Base-by-base conservation (phyloP, 2,888 invertebrate genomes). In the Siphonodentalium dalli region DNA sequence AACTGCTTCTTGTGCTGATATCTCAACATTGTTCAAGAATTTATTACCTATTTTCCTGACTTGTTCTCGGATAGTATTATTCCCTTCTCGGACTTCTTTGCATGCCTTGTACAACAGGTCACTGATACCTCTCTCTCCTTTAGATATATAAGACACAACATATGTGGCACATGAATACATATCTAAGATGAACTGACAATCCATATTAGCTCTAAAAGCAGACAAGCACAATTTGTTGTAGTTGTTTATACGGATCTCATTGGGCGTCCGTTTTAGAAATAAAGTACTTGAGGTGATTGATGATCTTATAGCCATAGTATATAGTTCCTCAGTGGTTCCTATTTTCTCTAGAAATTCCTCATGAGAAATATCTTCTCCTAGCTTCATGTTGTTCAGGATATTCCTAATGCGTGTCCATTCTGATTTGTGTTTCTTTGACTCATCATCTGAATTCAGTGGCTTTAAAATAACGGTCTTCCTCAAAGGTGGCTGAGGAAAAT, bases 1-100 rank as follows among this genome's bases (percentile, higher is more conserved):
- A 0, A 54, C 65, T 34, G 70, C 68, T 53, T 73, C 71, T 54
- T 72, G 68, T 1, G 69, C 69, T 18, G 58, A 58, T 3, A 72
- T 47, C 46, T 71, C 69, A 1, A 54, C 61, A 34, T 51, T 26
- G 41, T 65, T 66, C 5, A 68, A 26, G 35, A 72, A 68, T 24
- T 50, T 62, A 33, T 64, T 54, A 13, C 56, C 63, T 21, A 70
- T 54, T 7, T 21, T 9, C 20, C 46, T 38, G 2, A 67, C 44
- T 23, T 61, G 55, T 23, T 51, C 27, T 31, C 39, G 42, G 1
- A 58, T 26, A 8, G 34, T 29, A 13, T 15, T n/a, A 44, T 57
- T 60, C 9, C 58, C 54, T 15, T 41, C 21, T 38, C 35, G 31
- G 2, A 35, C 54, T 37, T 63, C 60, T 35, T 55, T 27, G 31